A percentile compares a stretch with the other conserved stretches of the same genome.
Conservation (phyloP, 1,140 invertebrate species). For the Drosophila parvula region DNA sequence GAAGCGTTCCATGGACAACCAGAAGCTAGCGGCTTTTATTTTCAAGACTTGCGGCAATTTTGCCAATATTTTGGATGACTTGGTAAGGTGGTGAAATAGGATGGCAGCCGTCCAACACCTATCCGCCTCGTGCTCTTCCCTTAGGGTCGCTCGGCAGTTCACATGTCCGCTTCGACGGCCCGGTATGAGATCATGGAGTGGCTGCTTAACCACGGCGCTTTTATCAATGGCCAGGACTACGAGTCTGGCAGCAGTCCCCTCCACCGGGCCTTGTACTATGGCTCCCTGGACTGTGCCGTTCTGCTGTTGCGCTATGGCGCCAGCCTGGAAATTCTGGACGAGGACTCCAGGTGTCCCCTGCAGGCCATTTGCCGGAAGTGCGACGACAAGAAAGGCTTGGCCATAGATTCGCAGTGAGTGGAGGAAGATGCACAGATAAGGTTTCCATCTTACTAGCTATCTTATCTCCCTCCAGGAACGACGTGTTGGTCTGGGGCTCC, state of each 20-base stretch:
- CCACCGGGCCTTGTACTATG: constrained; percentile 89
- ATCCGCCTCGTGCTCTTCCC: constrained; percentile 18
- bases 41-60: constrained; percentile 86
- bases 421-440: background rate
- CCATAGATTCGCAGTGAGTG: constrained; percentile 53
- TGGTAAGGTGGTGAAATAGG: constrained; percentile 42
- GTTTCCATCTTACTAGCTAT: background rate
- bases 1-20: constrained; percentile 84
- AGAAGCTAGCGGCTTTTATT: constrained; percentile 85
- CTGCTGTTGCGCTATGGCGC: constrained; percentile 85
- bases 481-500: constrained; percentile 89
- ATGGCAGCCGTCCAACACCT: background rate
- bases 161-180: constrained; percentile 88
- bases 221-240: constrained; percentile 86
- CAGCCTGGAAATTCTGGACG: constrained; percentile 72
- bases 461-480: constrained; percentile 57
- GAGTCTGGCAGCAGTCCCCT: constrained; percentile 89
- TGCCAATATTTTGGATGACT: constrained; percentile 84
- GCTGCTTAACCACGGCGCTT: constrained; percentile 86
- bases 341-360: constrained; percentile 68
- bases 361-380: constrained; percentile 72
- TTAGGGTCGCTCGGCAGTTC: constrained; percentile 87
- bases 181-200: constrained; percentile 87
- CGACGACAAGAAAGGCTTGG: constrained; percentile 40
- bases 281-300: constrained; percentile 87